These are phyloP conservation scores for Drosophila quasianomalipes DNA, from an alignment of 2,888 invertebrate genomes.

Conservation along the genomic window DNA sequence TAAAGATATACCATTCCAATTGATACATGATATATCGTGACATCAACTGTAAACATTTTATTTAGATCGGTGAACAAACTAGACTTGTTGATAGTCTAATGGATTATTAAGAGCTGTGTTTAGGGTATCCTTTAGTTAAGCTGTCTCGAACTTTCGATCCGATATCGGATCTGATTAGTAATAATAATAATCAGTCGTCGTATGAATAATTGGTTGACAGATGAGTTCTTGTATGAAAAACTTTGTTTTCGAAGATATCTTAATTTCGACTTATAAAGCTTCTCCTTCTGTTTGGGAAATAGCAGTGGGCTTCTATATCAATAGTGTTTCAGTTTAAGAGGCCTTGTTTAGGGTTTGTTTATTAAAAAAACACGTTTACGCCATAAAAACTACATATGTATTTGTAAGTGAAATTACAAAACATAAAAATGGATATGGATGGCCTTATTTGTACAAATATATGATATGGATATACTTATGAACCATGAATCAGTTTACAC, in stretches of 20 bases:
- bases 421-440: background rate
- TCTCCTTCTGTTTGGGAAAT: background rate
- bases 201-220: background rate
- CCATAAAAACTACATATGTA: conserved; percentile 7
- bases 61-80: too few relatives aligned
- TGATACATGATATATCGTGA: background rate
- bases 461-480: background rate
- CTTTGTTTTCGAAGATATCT: background rate
- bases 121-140: too few relatives aligned
- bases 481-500: conserved; percentile 13
- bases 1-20: background rate
- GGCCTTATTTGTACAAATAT: background rate
- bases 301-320: background rate
- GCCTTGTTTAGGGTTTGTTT: background rate
- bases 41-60: background rate
- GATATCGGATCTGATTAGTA: too few relatives aligned
- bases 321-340: background rate
- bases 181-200: too few relatives aligned
- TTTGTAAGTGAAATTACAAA: conserved; percentile 12
- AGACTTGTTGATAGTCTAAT: too few relatives aligned
- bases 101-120: too few relatives aligned
- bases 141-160: too few relatives aligned
- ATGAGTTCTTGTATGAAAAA: background rate
- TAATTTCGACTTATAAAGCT: background rate
- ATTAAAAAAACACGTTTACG: conserved; percentile 16